Evolutionary conservation across 1,140 invertebrate species (phyloP).

Genomic region (Piezodorus guildinii): DNA sequence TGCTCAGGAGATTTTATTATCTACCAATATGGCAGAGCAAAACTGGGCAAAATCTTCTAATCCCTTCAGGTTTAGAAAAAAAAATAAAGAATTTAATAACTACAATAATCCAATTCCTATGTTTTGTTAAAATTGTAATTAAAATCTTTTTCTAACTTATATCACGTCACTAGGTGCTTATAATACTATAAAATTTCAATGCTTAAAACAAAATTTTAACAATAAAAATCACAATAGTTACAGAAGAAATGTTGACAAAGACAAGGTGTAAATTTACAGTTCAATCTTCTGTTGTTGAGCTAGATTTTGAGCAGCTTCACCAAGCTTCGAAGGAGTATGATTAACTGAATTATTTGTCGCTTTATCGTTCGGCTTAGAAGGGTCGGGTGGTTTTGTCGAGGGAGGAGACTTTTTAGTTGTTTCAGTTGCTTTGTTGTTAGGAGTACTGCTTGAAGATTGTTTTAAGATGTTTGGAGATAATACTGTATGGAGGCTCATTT

Average conservation of each 20-base stretch:
- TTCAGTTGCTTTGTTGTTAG: not conserved
- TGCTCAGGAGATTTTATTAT: not conserved
- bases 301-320: not conserved
- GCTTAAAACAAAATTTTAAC: not conserved
- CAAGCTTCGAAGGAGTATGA: not conserved
- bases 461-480: not conserved
- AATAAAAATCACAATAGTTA: slow-evolving; percentile 10
- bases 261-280: not conserved
- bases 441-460: not conserved
- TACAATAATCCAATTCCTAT: too few species aligned
- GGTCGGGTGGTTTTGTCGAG: not conserved
- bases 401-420: not conserved
- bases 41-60: not conserved
- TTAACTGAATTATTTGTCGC: not conserved
- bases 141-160: slow-evolving; percentile 1
- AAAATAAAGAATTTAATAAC: not conserved
- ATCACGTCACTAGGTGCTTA: slow-evolving; percentile 4
- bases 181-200: slow-evolving; percentile 6
- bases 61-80: not conserved
- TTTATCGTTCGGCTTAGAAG: not conserved
- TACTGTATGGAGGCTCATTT: slow-evolving; percentile 1
- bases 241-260: not conserved
- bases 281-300: not conserved
- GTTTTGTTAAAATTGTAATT: not conserved
- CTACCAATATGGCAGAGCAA: slow-evolving; percentile 9